Percentiles rank a stretch among this genome's conserved stretches.
These are phyloP conservation scores for Hippocampus zosterae DNA, from an alignment of 2,113 vertebrate species.

Conservation along the genomic window DNA sequence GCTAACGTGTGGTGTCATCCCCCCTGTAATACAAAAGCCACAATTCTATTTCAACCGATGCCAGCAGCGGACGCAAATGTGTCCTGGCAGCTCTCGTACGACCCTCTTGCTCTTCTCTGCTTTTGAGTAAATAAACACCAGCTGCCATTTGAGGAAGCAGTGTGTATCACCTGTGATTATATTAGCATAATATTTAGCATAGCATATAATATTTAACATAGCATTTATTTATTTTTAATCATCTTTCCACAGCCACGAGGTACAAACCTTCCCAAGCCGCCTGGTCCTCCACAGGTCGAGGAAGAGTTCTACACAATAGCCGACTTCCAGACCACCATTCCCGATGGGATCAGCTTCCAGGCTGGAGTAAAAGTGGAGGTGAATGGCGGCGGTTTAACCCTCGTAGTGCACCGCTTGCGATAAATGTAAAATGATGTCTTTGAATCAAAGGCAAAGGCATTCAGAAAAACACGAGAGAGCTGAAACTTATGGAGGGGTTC, in stretches of 20 bases:
- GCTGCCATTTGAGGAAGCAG: not conserved
- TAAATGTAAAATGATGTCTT: no score
- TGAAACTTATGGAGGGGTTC: no score
- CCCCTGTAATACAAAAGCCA: no score
- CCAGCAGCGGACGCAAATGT: no score
- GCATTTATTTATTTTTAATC: not conserved
- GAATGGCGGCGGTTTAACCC: constrained; percentile 34
- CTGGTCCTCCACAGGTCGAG: constrained; percentile 89
- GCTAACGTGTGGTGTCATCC: no score
- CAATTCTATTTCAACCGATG: no score
- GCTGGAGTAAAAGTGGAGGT: constrained; percentile 97
- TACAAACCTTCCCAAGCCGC: constrained; percentile 89
- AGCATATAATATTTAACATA: no score
- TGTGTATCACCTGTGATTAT: not conserved
- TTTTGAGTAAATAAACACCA: not conserved
- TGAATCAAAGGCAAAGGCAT: no score
- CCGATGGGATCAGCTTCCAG: constrained; percentile 96
- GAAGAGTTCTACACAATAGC: constrained; percentile 98
- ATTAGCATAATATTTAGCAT: no score
- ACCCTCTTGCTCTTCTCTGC: not conserved
- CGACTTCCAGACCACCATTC: constrained; percentile 97
- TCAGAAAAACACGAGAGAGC: no score
- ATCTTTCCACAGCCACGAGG: constrained; percentile 80
- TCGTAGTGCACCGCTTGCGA: no score
- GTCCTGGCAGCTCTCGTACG: not conserved